Evolutionary conservation across 2,113 vertebrate genomes (phyloP).

Genomic region (Spea bombifrons): DNA sequence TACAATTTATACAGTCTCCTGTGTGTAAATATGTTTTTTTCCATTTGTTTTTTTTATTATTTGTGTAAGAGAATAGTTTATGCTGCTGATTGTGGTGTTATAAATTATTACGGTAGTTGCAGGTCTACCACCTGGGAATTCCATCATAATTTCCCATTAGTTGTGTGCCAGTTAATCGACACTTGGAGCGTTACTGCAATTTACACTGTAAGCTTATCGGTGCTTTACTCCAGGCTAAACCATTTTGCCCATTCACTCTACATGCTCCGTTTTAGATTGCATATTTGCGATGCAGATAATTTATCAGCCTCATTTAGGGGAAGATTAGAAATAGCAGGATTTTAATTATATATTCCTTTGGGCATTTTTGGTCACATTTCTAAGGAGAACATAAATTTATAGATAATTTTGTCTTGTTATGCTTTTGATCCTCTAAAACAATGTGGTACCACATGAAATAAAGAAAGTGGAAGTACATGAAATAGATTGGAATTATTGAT

Average conservation of each 20-base stretch:
- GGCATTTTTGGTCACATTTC: not conserved
- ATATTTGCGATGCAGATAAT: constrained; percentile 12
- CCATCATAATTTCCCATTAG: constrained; percentile 47
- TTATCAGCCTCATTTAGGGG: constrained; percentile 1
- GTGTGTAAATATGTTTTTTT: constrained; percentile 5
- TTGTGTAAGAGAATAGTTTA: not conserved
- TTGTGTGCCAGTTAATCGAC: constrained; percentile 47
- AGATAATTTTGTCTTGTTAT: too few species aligned
- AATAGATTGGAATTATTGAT: too few species aligned
- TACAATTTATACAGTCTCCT: not conserved
- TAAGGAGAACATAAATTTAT: not conserved
- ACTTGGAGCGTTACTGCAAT: constrained; percentile 24
- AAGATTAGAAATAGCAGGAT: constrained; percentile 10
- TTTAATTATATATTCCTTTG: not conserved
- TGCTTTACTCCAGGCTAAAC: constrained; percentile 14
- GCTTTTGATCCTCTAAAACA: too few species aligned
- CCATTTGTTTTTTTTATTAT: constrained; percentile 16
- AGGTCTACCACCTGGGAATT: constrained; percentile 11
- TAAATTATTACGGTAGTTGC: constrained; percentile 11
- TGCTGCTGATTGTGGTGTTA: constrained; percentile 40
- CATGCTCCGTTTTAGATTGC: constrained; percentile 5
- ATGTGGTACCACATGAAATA: too few species aligned
- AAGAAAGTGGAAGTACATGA: too few species aligned
- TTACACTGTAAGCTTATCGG: constrained; percentile 10
- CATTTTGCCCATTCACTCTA: not conserved